These are phyloP conservation scores for Alosa sapidissima DNA, from an alignment of 2,797 vertebrate genomes.

Conservation along the genomic window DNA sequence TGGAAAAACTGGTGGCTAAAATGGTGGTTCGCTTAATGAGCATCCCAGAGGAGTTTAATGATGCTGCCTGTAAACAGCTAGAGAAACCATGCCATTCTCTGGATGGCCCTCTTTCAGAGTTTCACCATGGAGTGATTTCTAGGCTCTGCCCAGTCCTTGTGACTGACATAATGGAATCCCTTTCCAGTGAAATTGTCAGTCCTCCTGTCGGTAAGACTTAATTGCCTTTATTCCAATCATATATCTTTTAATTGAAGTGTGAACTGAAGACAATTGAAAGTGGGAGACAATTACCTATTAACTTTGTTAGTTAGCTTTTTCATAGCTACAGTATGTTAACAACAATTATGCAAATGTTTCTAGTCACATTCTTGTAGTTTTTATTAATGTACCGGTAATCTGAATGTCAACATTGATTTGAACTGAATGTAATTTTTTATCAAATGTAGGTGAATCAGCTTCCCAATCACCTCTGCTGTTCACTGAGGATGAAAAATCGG, in stretches of 20 bases:
- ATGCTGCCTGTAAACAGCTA: neutral
- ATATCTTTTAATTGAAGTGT: too few relatives aligned
- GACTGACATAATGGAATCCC: neutral
- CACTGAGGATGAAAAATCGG: neutral
- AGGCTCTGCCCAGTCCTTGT: neutral
- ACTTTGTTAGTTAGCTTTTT: too few relatives aligned
- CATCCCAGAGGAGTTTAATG: neutral
- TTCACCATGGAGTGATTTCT: neutral
- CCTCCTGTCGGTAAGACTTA: neutral
- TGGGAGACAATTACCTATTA: neutral
- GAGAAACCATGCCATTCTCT: too few relatives aligned
- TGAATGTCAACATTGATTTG: too few relatives aligned
- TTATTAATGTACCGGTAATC: too few relatives aligned
- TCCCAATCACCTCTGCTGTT: neutral
- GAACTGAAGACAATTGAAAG: neutral
- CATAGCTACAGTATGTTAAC: too few relatives aligned
- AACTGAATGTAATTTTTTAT: too few relatives aligned
- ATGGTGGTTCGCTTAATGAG: too few relatives aligned
- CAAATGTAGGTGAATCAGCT: neutral
- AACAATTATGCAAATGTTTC: too few relatives aligned
- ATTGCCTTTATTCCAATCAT: neutral
- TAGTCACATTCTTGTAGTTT: neutral
- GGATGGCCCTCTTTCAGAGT: neutral
- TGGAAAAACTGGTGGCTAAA: too few relatives aligned
- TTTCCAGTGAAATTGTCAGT: conserved; percentile 2